Evolutionary conservation across 2,797 vertebrate species (phyloP).

Genomic region (Ptychobarbus kaznakovi): DNA sequence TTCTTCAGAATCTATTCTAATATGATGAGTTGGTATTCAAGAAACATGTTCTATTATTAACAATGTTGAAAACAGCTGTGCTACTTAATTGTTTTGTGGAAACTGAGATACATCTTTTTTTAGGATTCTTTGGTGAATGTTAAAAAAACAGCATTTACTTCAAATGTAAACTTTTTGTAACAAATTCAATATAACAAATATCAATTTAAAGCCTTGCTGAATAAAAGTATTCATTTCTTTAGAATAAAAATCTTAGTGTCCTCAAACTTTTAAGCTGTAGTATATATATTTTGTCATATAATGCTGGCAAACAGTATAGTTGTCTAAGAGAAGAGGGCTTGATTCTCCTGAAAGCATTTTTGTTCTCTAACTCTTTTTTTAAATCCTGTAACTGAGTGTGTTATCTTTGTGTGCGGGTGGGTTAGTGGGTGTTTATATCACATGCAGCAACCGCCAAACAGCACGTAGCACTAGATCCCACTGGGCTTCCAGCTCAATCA

Average conservation of each 20-base stretch:
- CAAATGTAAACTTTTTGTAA: not conserved
- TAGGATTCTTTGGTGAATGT: not conserved
- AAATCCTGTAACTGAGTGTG: slow-evolving; percentile 16
- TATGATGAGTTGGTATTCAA: not conserved
- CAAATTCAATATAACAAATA: not conserved
- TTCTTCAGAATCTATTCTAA: not conserved
- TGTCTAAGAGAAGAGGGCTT: slow-evolving; percentile 7
- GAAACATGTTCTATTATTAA: not conserved
- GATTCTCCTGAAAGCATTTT: slow-evolving; percentile 6
- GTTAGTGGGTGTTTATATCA: not conserved
- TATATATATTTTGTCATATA: not conserved
- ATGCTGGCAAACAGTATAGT: not conserved
- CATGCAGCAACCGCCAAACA: slow-evolving; percentile 23
- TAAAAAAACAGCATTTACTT: not conserved
- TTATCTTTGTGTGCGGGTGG: slow-evolving; percentile 9
- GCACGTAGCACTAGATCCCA: slow-evolving; percentile 64
- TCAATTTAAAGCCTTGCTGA: not conserved
- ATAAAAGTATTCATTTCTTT: not conserved
- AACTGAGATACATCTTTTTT: not conserved
- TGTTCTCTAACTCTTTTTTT: not conserved
- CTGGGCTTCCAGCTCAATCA: slow-evolving; percentile 35
- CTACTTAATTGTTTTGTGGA: not conserved
- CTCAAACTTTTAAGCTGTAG: not conserved
- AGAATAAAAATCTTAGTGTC: too few species aligned
- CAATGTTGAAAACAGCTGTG: not conserved